Conservation (phyloP, 2,888 invertebrate species). For the Ormyrus labotus region DNA sequence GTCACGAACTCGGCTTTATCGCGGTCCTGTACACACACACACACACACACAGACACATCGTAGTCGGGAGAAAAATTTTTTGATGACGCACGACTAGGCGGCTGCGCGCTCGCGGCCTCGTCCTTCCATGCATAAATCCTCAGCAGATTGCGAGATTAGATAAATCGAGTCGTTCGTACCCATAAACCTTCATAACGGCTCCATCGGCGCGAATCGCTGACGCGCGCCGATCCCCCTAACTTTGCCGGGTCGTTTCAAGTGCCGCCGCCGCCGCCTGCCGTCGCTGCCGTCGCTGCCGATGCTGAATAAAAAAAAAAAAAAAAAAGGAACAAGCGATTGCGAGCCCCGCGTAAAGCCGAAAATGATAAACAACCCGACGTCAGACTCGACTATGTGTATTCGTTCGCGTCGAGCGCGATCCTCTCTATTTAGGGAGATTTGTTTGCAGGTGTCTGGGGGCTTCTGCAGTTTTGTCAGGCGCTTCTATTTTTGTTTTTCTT, state of each 20-base stretch:
- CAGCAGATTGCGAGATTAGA: slow-evolving; percentile 52
- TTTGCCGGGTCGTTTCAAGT: slow-evolving; percentile 29
- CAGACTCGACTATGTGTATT: too few species aligned
- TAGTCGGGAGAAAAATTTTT: slow-evolving; percentile 6
- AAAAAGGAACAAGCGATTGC: slow-evolving; percentile 22
- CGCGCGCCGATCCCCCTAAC: slow-evolving; percentile 8
- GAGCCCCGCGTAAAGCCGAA: slow-evolving; percentile 1
- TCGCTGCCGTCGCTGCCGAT: neutral
- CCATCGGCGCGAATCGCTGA: slow-evolving; percentile 44
- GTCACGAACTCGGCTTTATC: too few species aligned
- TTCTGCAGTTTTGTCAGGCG: too few species aligned
- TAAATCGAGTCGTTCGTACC: slow-evolving; percentile 49
- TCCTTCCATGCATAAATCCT: slow-evolving; percentile 45
- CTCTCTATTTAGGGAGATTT: slow-evolving; percentile 10
- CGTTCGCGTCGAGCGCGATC: neutral
- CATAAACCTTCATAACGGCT: slow-evolving; percentile 45
- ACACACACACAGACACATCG: neutral
- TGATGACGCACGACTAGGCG: slow-evolving; percentile 22
- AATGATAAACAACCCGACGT: slow-evolving; percentile 35
- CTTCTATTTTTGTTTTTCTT: too few species aligned
- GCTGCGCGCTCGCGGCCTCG: neutral
- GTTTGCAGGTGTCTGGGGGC: neutral
- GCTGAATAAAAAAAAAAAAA: neutral
- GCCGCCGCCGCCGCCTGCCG: neutral
- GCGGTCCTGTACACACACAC: neutral